A percentile compares a stretch with the other conserved stretches of the same genome.
These are phyloP conservation scores for Crotalus helleri DNA, from an alignment of 2,113 vertebrate genomes.

Conservation along the genomic window DNA sequence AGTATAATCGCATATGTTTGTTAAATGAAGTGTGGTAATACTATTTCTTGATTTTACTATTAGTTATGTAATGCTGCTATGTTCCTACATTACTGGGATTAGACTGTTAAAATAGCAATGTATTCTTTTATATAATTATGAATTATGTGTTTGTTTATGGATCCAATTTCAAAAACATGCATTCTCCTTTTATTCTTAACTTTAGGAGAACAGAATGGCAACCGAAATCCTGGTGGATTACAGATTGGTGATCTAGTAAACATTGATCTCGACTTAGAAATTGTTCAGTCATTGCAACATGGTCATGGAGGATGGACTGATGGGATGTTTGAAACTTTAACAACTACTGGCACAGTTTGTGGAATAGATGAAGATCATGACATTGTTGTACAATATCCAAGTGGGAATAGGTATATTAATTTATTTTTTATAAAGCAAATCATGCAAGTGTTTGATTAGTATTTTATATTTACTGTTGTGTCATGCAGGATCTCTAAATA, in stretches of 20 bases:
- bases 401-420: constrained; percentile 88
- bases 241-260: constrained; percentile 98
- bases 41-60: not conserved
- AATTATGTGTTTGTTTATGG: not conserved
- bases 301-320: constrained; percentile 99
- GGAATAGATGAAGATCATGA: constrained; percentile 99
- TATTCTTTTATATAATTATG: not conserved
- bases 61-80: not conserved
- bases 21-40: not conserved
- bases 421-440: constrained; percentile 2
- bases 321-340: constrained; percentile 98
- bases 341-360: constrained; percentile 97
- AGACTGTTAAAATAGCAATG: not conserved
- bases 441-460: not conserved
- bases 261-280: constrained; percentile 97
- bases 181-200: not conserved
- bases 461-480: not conserved
- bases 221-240: constrained; percentile 94
- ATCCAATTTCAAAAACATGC: not conserved
- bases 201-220: constrained; percentile 96
- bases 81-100: too few relatives aligned
- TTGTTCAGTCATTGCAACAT: constrained; percentile 97
- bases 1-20: not conserved
- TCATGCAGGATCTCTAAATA: not conserved
- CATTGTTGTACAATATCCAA: constrained; percentile 98